Conservation (phyloP, 2,797 vertebrate species). For the Pygocentrus nattereri region DNA sequence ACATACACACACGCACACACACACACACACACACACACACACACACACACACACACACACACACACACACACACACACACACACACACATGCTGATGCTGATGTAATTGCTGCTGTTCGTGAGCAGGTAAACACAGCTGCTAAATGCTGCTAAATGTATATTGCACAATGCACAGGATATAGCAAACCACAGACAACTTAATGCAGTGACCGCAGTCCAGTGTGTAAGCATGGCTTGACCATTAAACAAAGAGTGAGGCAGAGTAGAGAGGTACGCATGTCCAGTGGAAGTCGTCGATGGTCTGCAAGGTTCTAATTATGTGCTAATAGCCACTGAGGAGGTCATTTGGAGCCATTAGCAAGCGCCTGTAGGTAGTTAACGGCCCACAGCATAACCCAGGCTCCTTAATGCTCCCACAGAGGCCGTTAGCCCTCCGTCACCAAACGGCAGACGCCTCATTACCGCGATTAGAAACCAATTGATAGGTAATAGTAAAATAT, state of each 20-base stretch:
- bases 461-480: slow-evolving; percentile 88
- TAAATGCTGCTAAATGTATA: slow-evolving; percentile 40
- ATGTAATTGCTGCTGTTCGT: slow-evolving; percentile 31
- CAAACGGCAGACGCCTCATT: slow-evolving; percentile 85
- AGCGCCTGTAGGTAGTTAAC: slow-evolving; percentile 89
- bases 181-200: slow-evolving; percentile 47
- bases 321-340: slow-evolving; percentile 89
- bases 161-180: slow-evolving; percentile 24
- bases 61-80: no score
- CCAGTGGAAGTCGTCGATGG: slow-evolving; percentile 84
- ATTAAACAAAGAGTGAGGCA: slow-evolving; percentile 57
- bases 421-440: slow-evolving; percentile 86
- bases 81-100: no score
- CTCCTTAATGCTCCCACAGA: slow-evolving; percentile 87
- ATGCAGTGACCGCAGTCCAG: slow-evolving; percentile 49
- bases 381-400: slow-evolving; percentile 87
- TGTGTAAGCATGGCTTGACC: slow-evolving; percentile 54
- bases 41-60: no score
- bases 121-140: background rate
- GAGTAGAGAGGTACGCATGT: slow-evolving; percentile 78
- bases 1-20: no score
- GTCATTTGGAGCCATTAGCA: slow-evolving; percentile 88
- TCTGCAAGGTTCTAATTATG: slow-evolving; percentile 89
- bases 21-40: no score
- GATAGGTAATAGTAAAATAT: slow-evolving; percentile 90